A percentile compares a stretch with the other conserved stretches of the same genome.
Conservation (phyloP, 1,140 invertebrate genomes). For the Zaprionus kolodkinae region DNA sequence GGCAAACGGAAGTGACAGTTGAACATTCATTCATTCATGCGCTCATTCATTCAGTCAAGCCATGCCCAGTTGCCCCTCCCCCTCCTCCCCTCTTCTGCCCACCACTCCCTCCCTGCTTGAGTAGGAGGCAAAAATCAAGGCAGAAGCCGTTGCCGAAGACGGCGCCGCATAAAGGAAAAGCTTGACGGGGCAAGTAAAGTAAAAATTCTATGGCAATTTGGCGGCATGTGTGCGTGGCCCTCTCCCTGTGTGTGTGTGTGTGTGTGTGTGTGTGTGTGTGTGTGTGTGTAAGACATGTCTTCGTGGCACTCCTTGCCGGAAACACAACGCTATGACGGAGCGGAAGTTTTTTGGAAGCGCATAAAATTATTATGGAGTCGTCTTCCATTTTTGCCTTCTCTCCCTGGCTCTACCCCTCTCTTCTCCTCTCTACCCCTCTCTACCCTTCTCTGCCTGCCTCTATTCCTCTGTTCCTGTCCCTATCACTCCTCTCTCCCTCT, state of each 20-base stretch:
- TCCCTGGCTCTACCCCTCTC: not conserved
- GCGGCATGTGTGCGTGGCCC: constrained; percentile 41
- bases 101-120: constrained; percentile 35
- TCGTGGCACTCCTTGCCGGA: constrained; percentile 58
- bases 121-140: constrained; percentile 58
- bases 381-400: constrained; percentile 47
- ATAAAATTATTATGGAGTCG: constrained; percentile 82
- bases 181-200: constrained; percentile 61
- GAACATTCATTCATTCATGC: constrained; percentile 79
- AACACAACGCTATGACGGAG: constrained; percentile 78
- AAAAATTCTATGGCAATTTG: constrained; percentile 76
- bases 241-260: constrained; percentile 15
- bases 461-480: too few relatives aligned
- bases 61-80: constrained; percentile 14
- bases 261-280: constrained; percentile 25
- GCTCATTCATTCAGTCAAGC: constrained; percentile 51
- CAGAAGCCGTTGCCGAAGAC: constrained; percentile 29
- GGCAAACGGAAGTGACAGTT: constrained; percentile 76
- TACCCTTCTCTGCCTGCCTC: constrained; percentile 10
- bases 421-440: not conserved
- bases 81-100: not conserved
- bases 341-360: constrained; percentile 82
- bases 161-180: constrained; percentile 71
- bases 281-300: constrained; percentile 50
- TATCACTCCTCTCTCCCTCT: not conserved